A percentile compares a stretch with the other conserved stretches of the same genome.
These are phyloP conservation scores for Pseudonaja textilis DNA, from an alignment of 2,113 vertebrate species.

Conservation along the genomic window DNA sequence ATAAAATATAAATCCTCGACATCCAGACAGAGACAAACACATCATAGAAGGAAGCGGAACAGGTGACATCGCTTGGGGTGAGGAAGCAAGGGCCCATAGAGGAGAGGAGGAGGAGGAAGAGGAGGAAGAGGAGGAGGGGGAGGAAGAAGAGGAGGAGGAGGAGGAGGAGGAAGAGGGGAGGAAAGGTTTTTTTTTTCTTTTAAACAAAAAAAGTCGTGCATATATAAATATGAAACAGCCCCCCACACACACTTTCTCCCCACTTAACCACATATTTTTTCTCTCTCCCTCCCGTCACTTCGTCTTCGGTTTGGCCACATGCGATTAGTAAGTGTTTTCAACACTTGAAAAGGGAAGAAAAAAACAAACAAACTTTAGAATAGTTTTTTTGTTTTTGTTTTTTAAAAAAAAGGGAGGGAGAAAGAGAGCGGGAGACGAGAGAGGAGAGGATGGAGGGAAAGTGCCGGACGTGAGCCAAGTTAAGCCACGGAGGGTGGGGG, in stretches of 20 bases:
- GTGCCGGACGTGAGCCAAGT: constrained; percentile 24
- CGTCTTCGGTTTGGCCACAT: constrained; percentile 86
- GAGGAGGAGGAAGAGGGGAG: too few relatives aligned
- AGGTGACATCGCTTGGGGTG: constrained; percentile 65
- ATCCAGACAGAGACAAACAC: constrained; percentile 75
- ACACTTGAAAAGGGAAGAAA: constrained; percentile 52
- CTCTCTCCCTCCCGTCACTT: constrained; percentile 29
- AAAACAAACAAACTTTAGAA: neutral
- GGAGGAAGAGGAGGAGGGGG: accelerated
- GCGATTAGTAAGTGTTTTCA: constrained; percentile 80
- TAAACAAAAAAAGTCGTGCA: constrained; percentile 47
- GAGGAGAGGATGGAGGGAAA: constrained; percentile 38
- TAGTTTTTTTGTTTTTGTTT: too few relatives aligned
- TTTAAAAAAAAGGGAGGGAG: neutral
- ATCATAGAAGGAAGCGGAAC: constrained; percentile 69
- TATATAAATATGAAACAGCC: constrained; percentile 30
- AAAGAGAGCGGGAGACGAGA: constrained; percentile 21
- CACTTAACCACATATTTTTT: neutral
- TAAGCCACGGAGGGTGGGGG: constrained; percentile 81
- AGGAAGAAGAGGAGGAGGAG: neutral
- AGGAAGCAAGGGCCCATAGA: constrained; percentile 48
- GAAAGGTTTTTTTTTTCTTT: neutral
- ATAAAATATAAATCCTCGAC: constrained; percentile 38
- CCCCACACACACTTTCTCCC: too few relatives aligned
- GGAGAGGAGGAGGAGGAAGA: neutral